Evolutionary conservation across 2,797 vertebrate species (phyloP).

Genomic region (Chaetodon trifasciatus): DNA sequence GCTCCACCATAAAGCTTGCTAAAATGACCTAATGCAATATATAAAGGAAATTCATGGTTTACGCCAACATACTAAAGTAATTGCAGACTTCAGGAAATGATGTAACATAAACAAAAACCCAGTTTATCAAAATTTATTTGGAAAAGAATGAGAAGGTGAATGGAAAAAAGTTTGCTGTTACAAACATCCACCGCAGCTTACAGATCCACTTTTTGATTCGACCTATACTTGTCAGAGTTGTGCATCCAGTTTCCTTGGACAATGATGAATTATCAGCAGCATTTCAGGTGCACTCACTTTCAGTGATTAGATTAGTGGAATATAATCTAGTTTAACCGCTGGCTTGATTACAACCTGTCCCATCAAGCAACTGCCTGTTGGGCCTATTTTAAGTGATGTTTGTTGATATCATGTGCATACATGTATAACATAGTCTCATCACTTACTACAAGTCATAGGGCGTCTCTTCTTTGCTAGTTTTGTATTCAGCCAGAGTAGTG

Average conservation of each 20-base stretch:
- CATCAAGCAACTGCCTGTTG: not conserved
- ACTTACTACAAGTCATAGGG: not conserved
- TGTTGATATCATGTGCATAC: not conserved
- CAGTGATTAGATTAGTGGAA: not conserved
- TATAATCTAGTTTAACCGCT: not conserved
- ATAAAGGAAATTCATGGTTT: not conserved
- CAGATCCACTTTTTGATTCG: not conserved
- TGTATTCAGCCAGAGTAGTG: conserved; percentile 4
- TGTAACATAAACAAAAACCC: not conserved
- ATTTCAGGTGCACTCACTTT: not conserved
- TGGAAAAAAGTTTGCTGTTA: no score
- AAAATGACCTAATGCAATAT: not conserved
- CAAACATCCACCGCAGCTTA: not conserved
- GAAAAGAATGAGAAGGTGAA: not conserved
- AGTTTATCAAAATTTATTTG: not conserved
- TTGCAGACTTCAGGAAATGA: not conserved
- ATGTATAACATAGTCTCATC: not conserved
- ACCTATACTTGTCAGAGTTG: not conserved
- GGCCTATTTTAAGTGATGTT: not conserved
- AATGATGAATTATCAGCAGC: not conserved
- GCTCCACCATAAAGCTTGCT: not conserved
- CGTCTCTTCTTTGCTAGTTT: not conserved
- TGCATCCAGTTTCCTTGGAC: not conserved
- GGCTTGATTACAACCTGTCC: not conserved
- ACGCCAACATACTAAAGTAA: not conserved